A percentile compares a stretch with the other conserved stretches of the same genome.
Evolutionary conservation across 2,888 invertebrate genomes (phyloP).

Genomic region (Slavum lentiscoides): DNA sequence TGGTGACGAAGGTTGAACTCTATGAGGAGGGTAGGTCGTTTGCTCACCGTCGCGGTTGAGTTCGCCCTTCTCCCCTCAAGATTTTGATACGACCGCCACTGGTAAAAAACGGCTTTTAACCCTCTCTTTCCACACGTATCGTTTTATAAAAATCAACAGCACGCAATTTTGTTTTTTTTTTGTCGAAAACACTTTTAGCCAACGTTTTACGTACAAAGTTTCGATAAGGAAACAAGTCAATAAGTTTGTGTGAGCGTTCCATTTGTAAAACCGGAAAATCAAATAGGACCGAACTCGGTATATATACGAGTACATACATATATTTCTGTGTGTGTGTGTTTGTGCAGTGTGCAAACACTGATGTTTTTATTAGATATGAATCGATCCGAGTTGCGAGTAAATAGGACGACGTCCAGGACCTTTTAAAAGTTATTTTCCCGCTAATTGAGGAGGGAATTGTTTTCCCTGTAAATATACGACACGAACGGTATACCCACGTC

Average conservation of each 20-base stretch:
- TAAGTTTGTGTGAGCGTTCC: neutral
- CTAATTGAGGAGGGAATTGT: neutral
- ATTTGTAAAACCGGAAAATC: neutral
- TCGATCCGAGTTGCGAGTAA: neutral
- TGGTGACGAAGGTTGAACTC: no score
- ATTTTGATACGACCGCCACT: no score
- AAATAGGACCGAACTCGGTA: neutral
- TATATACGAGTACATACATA: neutral
- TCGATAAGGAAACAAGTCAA: conserved; percentile 20
- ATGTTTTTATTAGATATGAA: neutral
- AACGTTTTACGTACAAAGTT: conserved; percentile 9
- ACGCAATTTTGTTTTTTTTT: neutral
- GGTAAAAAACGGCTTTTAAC: no score
- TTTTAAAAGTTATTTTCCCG: neutral
- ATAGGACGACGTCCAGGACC: neutral
- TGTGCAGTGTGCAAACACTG: neutral
- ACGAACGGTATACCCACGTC: no score
- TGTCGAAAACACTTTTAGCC: conserved; percentile 1
- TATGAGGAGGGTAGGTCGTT: no score
- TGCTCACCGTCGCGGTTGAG: no score
- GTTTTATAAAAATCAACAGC: neutral
- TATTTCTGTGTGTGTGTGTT: neutral
- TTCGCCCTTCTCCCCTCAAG: no score
- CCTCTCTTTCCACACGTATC: no score
- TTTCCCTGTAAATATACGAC: neutral